Evolutionary conservation across 1,140 invertebrate species (phyloP), one percentile per base, ranked within the genome.

Genomic region (Vanessa atalanta): DNA sequence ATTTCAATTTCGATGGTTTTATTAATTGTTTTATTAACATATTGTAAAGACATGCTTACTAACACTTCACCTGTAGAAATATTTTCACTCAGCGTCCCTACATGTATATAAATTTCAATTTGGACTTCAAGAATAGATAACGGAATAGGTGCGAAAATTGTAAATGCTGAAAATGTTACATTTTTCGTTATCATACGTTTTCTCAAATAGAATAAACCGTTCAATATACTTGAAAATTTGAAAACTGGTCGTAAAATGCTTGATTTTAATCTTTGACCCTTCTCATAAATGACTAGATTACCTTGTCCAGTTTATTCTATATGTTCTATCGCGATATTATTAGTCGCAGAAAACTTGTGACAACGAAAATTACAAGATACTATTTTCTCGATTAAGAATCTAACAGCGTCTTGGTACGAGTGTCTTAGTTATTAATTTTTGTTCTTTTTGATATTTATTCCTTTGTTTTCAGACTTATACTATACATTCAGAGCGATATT

Each of bases 101-200:
- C 75, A 77, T 79, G 77, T 78, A 16, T 57, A 57, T 57, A 57
- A 57, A 57, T 57, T 23, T 67, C 87, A 80, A 83, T 82, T 85
- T 91, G 91, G 91, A 93, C 91, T 93, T 93, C 91, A 93, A 93
- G 91, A 93, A 93, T 93, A 93, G 89, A 93, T 88, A 84, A 88
- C 87, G 91, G 88, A 85, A 70, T 91, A 88, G 86, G 86, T 91
- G 87, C 88, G 84, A 86, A 83, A 76, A 79, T 78, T 91, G 88
- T 93, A 91, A 89, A 93, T 91, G 84, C 89, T 88, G 83, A 65
- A 83, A 80, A 60, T 77, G 60, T 73, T 83, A 78, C 78, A 61
- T 68, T 70, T 78, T 86, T 83, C 80, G 80, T 82, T 79, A 78
- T 86, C 79, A 83, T 78, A 81, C 75, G 80, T 80, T 86, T 82